Conservation (phyloP, 1,140 invertebrate species). For the Atta cephalotes region DNA sequence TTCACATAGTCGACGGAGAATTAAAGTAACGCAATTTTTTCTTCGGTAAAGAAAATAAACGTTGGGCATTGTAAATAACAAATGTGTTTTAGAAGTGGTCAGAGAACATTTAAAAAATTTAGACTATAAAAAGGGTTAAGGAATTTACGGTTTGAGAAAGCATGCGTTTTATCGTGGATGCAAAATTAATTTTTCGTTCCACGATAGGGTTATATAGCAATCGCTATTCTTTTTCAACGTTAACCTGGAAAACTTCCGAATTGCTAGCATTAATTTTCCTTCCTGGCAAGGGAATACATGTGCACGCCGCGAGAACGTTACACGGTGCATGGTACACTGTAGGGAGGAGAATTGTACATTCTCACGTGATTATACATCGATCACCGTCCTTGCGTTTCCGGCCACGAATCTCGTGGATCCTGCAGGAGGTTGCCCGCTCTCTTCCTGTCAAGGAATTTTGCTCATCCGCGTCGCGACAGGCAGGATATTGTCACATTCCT, state of each 20-base stretch:
- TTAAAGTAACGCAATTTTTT: neutral
- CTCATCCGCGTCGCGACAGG: conserved; percentile 28
- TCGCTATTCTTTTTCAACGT: conserved; percentile 36
- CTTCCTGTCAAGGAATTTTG: conserved; percentile 40
- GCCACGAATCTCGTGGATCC: conserved; percentile 30
- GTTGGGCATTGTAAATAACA: neutral
- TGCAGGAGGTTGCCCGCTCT: conserved; percentile 10
- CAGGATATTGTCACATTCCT: conserved; percentile 75
- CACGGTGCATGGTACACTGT: neutral
- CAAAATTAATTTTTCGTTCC: conserved; percentile 57
- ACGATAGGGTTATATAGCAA: conserved; percentile 22
- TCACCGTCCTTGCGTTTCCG: conserved; percentile 45
- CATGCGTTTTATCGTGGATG: conserved; percentile 34
- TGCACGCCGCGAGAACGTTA: neutral
- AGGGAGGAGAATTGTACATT: conserved; percentile 66
- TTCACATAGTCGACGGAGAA: neutral
- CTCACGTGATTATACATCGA: conserved; percentile 71
- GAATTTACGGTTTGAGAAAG: neutral
- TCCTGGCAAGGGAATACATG: conserved; percentile 27
- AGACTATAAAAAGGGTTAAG: neutral
- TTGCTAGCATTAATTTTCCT: conserved; percentile 59
- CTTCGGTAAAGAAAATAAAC: neutral
- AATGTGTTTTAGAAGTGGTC: neutral
- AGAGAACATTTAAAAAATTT: neutral
- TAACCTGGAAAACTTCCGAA: conserved; percentile 46